Evolutionary conservation across 1,140 invertebrate genomes (phyloP).

Genomic region (Aphaenogaster rudis): DNA sequence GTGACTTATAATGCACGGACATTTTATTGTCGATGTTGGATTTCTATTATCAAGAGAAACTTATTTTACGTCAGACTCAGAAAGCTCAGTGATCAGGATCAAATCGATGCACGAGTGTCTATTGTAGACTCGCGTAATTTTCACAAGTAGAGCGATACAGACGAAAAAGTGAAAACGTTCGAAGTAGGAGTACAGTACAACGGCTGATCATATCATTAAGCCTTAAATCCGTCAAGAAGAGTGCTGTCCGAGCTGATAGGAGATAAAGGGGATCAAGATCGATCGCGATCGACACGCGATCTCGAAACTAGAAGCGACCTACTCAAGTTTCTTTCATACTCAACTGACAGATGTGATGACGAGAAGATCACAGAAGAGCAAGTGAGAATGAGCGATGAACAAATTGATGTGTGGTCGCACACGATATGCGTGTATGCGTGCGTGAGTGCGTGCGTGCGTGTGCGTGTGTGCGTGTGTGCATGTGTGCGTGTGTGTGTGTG

Average conservation of each 20-base stretch:
- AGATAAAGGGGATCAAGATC: constrained; percentile 65
- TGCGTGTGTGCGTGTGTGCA: constrained; percentile 11
- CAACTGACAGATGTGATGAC: constrained; percentile 55
- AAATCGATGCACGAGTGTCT: constrained; percentile 18
- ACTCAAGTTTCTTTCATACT: constrained; percentile 68
- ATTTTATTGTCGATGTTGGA: constrained; percentile 35
- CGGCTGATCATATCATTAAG: constrained; percentile 79
- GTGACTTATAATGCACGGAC: background rate
- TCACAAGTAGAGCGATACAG: constrained; percentile 12
- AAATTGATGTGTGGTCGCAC: background rate
- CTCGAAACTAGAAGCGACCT: constrained; percentile 64
- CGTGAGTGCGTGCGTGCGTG: constrained; percentile 15
- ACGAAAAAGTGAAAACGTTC: constrained; percentile 36
- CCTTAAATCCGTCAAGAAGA: constrained; percentile 76
- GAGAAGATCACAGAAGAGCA: constrained; percentile 38
- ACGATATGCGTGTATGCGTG: constrained; percentile 15
- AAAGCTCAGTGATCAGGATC: constrained; percentile 14
- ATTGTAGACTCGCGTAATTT: constrained; percentile 13
- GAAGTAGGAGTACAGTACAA: constrained; percentile 70
- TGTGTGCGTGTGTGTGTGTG: constrained; percentile 14
- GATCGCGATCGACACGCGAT: constrained; percentile 64
- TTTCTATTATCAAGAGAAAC: constrained; percentile 43
- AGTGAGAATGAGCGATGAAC: constrained; percentile 11
- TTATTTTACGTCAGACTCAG: constrained; percentile 28
- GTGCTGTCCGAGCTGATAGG: constrained; percentile 67